A percentile compares a stretch with the other conserved stretches of the same genome.
phyloP scores from a whole-genome alignment of 1,140 invertebrate genomes.

The Zaprionus taronus region DNA sequence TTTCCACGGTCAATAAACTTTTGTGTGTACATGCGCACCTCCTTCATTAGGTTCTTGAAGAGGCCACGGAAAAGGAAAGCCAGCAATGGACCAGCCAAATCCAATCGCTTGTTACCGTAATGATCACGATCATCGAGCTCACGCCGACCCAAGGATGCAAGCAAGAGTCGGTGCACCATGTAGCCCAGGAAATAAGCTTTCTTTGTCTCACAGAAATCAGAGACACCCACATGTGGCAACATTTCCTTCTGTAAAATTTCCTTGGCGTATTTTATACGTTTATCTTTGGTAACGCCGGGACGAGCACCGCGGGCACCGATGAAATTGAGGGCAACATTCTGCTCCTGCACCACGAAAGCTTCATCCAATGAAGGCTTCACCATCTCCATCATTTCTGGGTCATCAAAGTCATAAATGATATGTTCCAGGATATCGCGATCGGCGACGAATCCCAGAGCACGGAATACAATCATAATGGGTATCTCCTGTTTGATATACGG shows the following conservation, averaged over 20 bases:
- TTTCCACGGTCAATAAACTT: constrained; percentile 99
- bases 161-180: constrained; percentile 98
- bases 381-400: constrained; percentile 99
- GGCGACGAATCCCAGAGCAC: constrained; percentile 98
- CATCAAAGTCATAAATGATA: constrained; percentile 99
- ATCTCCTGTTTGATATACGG: constrained; percentile 99
- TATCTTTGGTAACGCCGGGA: constrained; percentile 99
- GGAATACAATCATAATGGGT: constrained; percentile 99
- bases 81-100: constrained; percentile 97
- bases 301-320: constrained; percentile 98
- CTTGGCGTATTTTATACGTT: constrained; percentile 98
- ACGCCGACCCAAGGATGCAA: constrained; percentile 96
- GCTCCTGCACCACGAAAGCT: constrained; percentile 99
- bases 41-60: constrained; percentile 97
- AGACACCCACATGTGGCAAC: constrained; percentile 99
- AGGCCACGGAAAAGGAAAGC: constrained; percentile 98
- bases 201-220: constrained; percentile 99
- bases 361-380: constrained; percentile 99
- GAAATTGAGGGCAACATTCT: constrained; percentile 99
- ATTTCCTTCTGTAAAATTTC: constrained; percentile 99
- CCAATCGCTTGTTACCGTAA: constrained; percentile 99
- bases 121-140: constrained; percentile 99
- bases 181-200: constrained; percentile 99
- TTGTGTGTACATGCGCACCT: constrained; percentile 98
- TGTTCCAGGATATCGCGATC: constrained; percentile 99